Evolutionary conservation across 2,113 vertebrate species (phyloP), one percentile per base, ranked within the genome.

Genomic region (Prunella fulvescens): DNA sequence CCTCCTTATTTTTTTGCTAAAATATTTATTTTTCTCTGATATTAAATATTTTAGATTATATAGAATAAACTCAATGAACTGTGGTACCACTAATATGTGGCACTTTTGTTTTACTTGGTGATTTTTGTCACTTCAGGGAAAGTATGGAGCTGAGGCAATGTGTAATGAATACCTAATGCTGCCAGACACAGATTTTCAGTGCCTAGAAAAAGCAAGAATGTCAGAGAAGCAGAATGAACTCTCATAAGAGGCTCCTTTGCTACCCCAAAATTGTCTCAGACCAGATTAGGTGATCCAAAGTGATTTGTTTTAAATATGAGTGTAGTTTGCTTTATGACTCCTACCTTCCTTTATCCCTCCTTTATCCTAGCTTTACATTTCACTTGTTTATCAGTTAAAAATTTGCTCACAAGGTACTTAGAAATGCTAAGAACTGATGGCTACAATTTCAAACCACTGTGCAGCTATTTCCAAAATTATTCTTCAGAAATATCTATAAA

Each of bases 1-100:
- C 2, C 7, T 4, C 3, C 4, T 10, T 20, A 1, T 14, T 19
- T 10, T 10, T n/a, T 51, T 58, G 1, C 6, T n/a, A 48, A 60
- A 85, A 50, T 45, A 47, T 1, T 12, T 6, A 2, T 33, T 74
- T 86, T 79, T 45, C 17, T 80, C 20, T 39, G n/a, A 10, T 51
- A 29, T 24, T 37, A 51, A 74, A 8, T 37, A 3, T 35, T 87
- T 70, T 15, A 62, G 24, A 19, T 26, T 47, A 14, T 45, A 7
- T 47, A n/a, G 19, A 82, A 65, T 26, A 54, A 56, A 23, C 2
- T 74, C 9, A 40, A 25, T 64, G 14, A 73, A 69, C 13, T 14
- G 25, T 40, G 10, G 10, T 40, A 29, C 42, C 12, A 25, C 8
- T 20, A 7, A 18, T 58, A 35, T 10, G 17, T 35, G 44, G 3